A percentile compares a stretch with the other conserved stretches of the same genome.
Conservation (phyloP, 2,113 vertebrate species). For the Dipodomys stephensi region DNA sequence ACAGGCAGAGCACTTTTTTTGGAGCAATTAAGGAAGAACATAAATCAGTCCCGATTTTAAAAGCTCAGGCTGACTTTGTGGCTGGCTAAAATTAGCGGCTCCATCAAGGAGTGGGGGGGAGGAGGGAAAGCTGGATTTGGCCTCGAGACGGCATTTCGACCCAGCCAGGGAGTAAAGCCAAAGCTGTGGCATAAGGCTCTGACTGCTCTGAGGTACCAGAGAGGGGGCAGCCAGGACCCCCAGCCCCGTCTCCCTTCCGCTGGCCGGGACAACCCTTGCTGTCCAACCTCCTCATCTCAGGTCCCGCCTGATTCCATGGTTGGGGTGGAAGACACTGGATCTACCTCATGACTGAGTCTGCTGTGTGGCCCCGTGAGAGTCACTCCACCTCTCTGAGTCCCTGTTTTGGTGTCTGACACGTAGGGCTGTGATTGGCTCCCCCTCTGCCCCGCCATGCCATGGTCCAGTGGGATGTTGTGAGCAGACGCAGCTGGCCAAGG, state of each 20-base stretch:
- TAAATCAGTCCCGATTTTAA: conserved; percentile 82
- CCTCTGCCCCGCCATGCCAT: too few relatives aligned
- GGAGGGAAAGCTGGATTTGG: neutral
- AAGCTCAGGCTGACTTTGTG: conserved; percentile 76
- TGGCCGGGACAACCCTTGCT: neutral
- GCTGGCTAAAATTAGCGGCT: conserved; percentile 79
- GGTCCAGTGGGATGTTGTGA: neutral
- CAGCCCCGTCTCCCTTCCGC: neutral
- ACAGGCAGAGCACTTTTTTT: conserved; percentile 64
- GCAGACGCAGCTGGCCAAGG: rapidly evolving
- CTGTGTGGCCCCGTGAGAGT: neutral
- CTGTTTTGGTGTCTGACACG: neutral
- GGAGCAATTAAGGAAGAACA: conserved; percentile 81
- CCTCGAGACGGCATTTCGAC: conserved; percentile 1
- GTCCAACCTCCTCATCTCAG: neutral
- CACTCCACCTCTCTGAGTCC: neutral
- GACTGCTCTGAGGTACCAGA: neutral
- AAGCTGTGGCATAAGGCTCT: neutral
- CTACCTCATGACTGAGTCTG: neutral
- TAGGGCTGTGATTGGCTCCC: too few relatives aligned
- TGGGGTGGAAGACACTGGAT: rapidly evolving
- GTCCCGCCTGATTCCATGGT: neutral
- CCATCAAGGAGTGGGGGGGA: neutral
- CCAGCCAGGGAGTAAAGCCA: neutral
- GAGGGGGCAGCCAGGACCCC: too few relatives aligned